A percentile compares a stretch with the other conserved stretches of the same genome.
phyloP scores from a whole-genome alignment of 2,888 invertebrate genomes.

The Lacanobia oleracea region DNA sequence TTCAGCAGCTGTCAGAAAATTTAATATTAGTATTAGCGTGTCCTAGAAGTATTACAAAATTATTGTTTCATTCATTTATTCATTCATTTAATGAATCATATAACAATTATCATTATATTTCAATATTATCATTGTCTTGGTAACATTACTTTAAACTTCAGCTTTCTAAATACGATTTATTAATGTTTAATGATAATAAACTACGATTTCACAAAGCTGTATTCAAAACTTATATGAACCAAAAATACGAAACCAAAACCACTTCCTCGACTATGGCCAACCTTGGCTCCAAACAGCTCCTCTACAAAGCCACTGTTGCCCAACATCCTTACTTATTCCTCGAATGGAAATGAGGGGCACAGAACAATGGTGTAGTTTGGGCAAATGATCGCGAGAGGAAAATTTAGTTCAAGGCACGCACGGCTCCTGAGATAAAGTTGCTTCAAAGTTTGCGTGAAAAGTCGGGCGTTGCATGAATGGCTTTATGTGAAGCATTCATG shows the following conservation, averaged over 20 bases:
- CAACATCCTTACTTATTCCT: conserved; percentile 48
- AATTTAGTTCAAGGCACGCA: conserved; percentile 59
- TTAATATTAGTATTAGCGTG: too few relatives aligned
- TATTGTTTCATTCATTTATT: too few relatives aligned
- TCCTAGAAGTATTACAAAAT: not conserved
- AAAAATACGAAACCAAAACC: conserved; percentile 19
- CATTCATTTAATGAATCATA: too few relatives aligned
- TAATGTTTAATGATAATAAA: too few relatives aligned
- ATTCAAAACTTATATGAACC: not conserved
- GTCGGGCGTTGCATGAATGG: conserved; percentile 50
- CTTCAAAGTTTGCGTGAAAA: conserved; percentile 63
- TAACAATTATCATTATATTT: too few relatives aligned
- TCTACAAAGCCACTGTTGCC: conserved; percentile 29
- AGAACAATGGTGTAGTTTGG: conserved; percentile 71
- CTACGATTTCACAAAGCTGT: not conserved
- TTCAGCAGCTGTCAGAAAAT: too few relatives aligned
- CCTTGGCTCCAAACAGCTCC: conserved; percentile 35
- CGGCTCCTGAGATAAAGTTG: conserved; percentile 56
- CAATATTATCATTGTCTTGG: too few relatives aligned
- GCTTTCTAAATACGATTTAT: not conserved
- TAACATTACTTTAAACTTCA: not conserved
- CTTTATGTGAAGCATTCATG: conserved; percentile 33
- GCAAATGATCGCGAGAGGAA: conserved; percentile 64
- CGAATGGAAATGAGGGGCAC: conserved; percentile 65
- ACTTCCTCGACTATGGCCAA: conserved; percentile 15